Evolutionary conservation across 2,113 vertebrate genomes (phyloP).

Genomic region (Rattus rattus): DNA sequence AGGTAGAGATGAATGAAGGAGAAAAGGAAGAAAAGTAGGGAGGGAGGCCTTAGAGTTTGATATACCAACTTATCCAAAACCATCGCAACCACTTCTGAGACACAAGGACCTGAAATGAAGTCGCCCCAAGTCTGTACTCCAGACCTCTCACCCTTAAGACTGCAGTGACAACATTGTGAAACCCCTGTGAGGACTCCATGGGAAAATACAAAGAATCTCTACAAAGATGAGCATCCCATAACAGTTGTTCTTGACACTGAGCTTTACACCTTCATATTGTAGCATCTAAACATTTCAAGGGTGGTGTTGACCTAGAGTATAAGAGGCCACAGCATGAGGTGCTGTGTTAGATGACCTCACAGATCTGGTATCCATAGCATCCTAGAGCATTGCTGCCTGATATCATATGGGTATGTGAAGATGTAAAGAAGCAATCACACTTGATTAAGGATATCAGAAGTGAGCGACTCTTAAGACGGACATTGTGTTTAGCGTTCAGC

Average conservation of each 20-base stretch:
- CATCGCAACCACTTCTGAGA: not conserved
- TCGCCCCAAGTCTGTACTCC: not conserved
- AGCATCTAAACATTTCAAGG: not conserved
- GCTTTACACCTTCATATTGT: not conserved
- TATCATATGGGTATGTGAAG: not conserved
- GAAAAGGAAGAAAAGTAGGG: accelerated
- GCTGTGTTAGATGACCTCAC: not conserved
- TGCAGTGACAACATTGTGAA: not conserved
- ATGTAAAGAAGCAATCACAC: not conserved
- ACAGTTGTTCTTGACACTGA: not conserved
- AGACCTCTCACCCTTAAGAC: not conserved
- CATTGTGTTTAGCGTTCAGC: not conserved
- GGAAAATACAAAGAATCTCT: not conserved
- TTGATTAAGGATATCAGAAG: not conserved
- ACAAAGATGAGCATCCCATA: not conserved
- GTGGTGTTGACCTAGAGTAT: not conserved
- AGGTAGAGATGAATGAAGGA: accelerated
- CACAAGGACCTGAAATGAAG: not conserved
- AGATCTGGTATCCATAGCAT: accelerated
- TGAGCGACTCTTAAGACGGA: not conserved
- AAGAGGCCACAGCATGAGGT: not conserved
- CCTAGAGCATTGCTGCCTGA: not conserved
- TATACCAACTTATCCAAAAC: not conserved
- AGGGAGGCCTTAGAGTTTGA: not conserved
- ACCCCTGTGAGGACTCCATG: not conserved